phyloP scores from a whole-genome alignment of 2,888 invertebrate species.

The Caenorhabditis angaria region DNA sequence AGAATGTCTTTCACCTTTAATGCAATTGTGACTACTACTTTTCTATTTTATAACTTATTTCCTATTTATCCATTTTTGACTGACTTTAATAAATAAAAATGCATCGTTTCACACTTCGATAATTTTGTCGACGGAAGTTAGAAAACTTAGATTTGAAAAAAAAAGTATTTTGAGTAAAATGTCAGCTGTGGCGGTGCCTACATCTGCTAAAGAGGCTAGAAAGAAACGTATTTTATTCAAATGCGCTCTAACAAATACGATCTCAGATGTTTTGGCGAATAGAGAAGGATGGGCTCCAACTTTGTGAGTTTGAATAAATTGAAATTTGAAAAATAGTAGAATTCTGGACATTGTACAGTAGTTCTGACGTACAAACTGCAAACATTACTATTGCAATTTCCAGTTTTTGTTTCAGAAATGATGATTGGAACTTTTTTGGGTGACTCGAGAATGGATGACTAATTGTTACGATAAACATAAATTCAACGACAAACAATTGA shows the following conservation, averaged over 20 bases:
- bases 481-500: slow-evolving; percentile 75
- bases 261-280: slow-evolving; percentile 63
- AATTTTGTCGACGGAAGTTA: too few species aligned
- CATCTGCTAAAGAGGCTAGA: not conserved
- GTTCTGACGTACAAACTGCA: not conserved
- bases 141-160: too few species aligned
- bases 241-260: slow-evolving; percentile 65
- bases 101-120: too few species aligned
- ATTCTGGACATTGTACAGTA: not conserved
- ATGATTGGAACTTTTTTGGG: slow-evolving; percentile 78
- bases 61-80: not conserved
- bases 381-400: not conserved
- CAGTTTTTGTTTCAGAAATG: slow-evolving; percentile 68
- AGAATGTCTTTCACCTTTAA: slow-evolving; percentile 24
- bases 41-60: not conserved
- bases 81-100: too few species aligned
- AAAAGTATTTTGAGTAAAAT: too few species aligned
- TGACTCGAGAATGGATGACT: slow-evolving; percentile 77
- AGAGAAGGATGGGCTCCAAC: slow-evolving; percentile 64
- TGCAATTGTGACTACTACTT: slow-evolving; percentile 37
- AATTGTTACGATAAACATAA: slow-evolving; percentile 74
- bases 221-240: slow-evolving; percentile 49
- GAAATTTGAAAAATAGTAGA: not conserved
- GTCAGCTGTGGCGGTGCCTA: too few species aligned
- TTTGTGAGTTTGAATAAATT: slow-evolving; percentile 38